Base-by-base conservation (phyloP, 1,140 invertebrate genomes). In the Carposina sasakii region DNA sequence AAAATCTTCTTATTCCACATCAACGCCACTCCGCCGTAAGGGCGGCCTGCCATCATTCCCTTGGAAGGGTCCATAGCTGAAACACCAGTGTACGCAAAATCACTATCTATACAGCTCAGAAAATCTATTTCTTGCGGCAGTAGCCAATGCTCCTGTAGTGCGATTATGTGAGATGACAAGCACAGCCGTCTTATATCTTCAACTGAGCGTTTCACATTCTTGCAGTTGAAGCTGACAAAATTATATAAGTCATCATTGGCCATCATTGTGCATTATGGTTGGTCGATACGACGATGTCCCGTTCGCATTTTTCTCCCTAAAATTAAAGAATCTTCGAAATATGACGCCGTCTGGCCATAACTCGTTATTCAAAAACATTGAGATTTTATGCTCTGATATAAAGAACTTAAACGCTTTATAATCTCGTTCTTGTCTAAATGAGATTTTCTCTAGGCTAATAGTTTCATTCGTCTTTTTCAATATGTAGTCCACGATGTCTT, bases 391-490 rank as follows among this genome's bases (percentile, higher is more conserved):
- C 5, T 33, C 9, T n/a, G 4, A n/a, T 15, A 33, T 13, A 4
- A 33, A 33, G 15, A 33, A 33, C 31, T 33, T 33, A 13, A 33
- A 13, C 13, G 60, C 46, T 12, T 52, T 44, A 39, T 57, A 50
- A 1, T 33, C 8, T 13, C 9, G 15, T 33, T 58, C 26, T 33
- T 13, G 8, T 33, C 15, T 33, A 5, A 33, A n/a, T 8, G 9
- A 3, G 15, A 33, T 15, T 13, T 33, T 33, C 15, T 33, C 31
- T 33, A 33, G 31, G 9, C 4, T n/a, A 8, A 33, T 13, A 33
- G 15, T 40, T 20, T 33, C 4, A n/a, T 33, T 8, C 15, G 31
- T 33, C 15, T 33, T 33, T 13, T 8, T 33, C 4, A 8, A 13
- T 5, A 33, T 33, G 12, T 28, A 28, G 24, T 13, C 15, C 15